phyloP scores from a whole-genome alignment of 2,888 invertebrate species.

The Timandra comae region DNA sequence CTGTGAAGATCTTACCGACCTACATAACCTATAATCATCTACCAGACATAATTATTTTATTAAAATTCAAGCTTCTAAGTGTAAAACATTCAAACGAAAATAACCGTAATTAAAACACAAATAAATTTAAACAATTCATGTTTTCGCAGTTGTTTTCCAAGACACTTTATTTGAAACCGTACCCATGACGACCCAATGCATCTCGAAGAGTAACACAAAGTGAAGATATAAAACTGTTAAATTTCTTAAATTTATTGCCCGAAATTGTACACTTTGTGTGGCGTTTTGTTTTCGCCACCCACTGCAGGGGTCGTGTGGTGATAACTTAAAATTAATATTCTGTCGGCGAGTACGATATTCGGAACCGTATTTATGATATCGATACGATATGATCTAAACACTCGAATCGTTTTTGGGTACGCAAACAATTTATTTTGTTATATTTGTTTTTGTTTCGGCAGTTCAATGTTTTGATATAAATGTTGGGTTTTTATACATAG shows the following conservation, averaged over 20 bases:
- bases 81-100: too few species aligned
- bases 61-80: too few species aligned
- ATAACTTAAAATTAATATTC: conserved; percentile 69
- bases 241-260: conserved; percentile 46
- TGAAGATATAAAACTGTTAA: conserved; percentile 39
- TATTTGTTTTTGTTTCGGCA: conserved; percentile 47
- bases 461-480: too few species aligned
- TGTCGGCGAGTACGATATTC: conserved; percentile 59
- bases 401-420: conserved; percentile 38
- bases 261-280: conserved; percentile 53
- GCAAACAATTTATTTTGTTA: conserved; percentile 45
- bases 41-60: too few species aligned
- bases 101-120: too few species aligned
- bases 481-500: too few species aligned
- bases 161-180: too few species aligned
- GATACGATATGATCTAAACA: conserved; percentile 40
- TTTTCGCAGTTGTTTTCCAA: too few species aligned
- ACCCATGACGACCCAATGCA: conserved; percentile 18
- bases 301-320: conserved; percentile 44
- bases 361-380: conserved; percentile 59
- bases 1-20: too few species aligned
- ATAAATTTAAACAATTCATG: too few species aligned
- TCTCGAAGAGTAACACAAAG: conserved; percentile 44
- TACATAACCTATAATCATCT: too few species aligned
- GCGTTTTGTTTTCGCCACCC: conserved; percentile 49